Evolutionary conservation across 53 echinoderm and acorn worm species (phyloP).

Genomic region (Patiria pectinifera): DNA sequence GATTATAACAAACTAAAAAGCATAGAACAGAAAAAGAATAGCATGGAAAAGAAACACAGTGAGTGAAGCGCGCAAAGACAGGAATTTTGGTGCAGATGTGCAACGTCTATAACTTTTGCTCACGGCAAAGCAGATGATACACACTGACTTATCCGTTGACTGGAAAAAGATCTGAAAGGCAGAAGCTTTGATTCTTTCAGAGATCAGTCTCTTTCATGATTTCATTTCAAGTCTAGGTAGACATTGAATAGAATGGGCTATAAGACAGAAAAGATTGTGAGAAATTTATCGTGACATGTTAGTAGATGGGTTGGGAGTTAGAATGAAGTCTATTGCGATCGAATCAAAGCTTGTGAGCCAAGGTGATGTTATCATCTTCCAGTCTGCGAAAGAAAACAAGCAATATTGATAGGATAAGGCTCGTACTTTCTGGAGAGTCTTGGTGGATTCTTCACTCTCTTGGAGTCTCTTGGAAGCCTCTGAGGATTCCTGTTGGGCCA

Average conservation of each 20-base stretch:
- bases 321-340: not conserved
- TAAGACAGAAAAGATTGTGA: not conserved
- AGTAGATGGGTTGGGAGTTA: slow-evolving; percentile 29
- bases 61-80: not conserved
- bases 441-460: slow-evolving; percentile 1
- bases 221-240: not conserved
- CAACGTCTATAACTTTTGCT: not conserved
- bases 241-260: not conserved
- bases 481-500: slow-evolving; percentile 3
- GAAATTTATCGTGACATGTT: not conserved
- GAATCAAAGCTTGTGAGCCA: slow-evolving; percentile 45
- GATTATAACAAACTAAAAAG: not conserved
- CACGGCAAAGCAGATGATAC: slow-evolving; percentile 7
- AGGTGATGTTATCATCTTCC: slow-evolving; percentile 39
- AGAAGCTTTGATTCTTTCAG: slow-evolving; percentile 29
- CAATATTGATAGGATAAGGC: not conserved
- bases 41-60: not conserved
- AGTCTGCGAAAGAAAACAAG: slow-evolving; percentile 1
- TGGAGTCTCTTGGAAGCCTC: slow-evolving; percentile 8
- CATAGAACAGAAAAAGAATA: not conserved
- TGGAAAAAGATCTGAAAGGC: slow-evolving; percentile 24
- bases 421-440: slow-evolving; percentile 39
- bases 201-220: not conserved
- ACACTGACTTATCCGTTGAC: slow-evolving; percentile 14
- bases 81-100: not conserved